Percentiles rank a stretch among this genome's conserved stretches.
phyloP scores from a whole-genome alignment of 2,113 vertebrate genomes.

The Colossoma macropomum region DNA sequence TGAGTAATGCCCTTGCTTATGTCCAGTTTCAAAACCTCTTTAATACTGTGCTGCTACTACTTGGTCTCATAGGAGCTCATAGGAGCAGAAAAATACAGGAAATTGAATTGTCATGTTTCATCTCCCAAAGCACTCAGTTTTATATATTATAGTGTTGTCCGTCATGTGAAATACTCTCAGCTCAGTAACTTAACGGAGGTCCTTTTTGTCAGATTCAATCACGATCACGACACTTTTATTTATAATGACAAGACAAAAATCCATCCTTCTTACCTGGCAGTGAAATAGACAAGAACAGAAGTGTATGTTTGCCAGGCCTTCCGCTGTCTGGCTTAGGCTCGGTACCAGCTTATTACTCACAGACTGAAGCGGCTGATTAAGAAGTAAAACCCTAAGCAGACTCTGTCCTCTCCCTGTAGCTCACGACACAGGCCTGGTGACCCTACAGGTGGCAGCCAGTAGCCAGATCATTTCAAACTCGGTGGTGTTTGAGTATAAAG shows the following conservation, averaged over 20 bases:
- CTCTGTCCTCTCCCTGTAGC: conserved; percentile 74
- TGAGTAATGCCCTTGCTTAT: neutral
- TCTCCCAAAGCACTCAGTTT: too few species aligned
- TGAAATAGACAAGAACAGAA: neutral
- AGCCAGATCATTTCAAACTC: conserved; percentile 97
- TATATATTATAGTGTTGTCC: too few species aligned
- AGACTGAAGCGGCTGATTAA: neutral
- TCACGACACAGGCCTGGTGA: conserved; percentile 98
- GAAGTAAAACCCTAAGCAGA: neutral
- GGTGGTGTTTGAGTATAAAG: conserved; percentile 98
- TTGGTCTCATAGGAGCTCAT: too few species aligned
- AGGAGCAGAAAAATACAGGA: neutral
- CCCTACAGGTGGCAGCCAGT: conserved; percentile 96
- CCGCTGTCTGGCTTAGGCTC: neutral
- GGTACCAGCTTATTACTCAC: neutral
- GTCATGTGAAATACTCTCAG: neutral
- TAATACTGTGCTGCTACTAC: neutral
- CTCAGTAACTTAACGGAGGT: neutral
- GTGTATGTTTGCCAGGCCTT: neutral
- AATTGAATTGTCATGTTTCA: too few species aligned
- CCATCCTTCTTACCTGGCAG: too few species aligned
- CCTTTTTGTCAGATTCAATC: neutral
- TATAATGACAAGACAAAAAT: too few species aligned
- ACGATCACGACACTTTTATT: neutral
- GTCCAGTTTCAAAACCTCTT: neutral